These are phyloP conservation scores for Coregonus ussuriensis DNA, from an alignment of 2,797 vertebrate species.

Conservation along the genomic window DNA sequence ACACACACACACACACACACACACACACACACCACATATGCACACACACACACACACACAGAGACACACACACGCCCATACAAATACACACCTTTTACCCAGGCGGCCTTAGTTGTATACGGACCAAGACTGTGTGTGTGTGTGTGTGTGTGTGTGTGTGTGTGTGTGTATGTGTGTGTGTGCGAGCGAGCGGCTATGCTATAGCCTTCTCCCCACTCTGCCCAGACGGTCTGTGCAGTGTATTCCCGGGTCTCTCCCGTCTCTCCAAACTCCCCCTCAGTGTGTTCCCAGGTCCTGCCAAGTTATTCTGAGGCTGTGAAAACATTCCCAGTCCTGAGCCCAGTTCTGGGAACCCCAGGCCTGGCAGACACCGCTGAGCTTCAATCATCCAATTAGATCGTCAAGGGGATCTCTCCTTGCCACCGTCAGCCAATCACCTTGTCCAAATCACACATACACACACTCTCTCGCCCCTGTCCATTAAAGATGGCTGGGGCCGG, in stretches of 20 bases:
- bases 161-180: constrained; percentile 9
- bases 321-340: constrained; percentile 64
- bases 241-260: constrained; percentile 30
- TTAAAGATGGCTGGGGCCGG: constrained; percentile 78
- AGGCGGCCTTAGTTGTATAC: not conserved
- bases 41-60: constrained; percentile 25
- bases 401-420: constrained; percentile 75
- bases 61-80: constrained; percentile 12
- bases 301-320: constrained; percentile 71
- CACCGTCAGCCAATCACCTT: constrained; percentile 73
- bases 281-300: constrained; percentile 59
- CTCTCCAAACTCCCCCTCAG: constrained; percentile 48
- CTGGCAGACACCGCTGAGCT: constrained; percentile 59
- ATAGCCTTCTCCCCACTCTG: not conserved
- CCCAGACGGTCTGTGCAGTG: constrained; percentile 8
- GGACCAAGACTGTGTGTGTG: constrained; percentile 1
- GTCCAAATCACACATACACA: constrained; percentile 63
- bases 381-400: constrained; percentile 91
- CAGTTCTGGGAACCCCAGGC: constrained; percentile 58
- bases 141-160: constrained; percentile 9
- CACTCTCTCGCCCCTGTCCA: constrained; percentile 55
- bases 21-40: constrained; percentile 20
- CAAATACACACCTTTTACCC: not conserved
- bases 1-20: constrained; percentile 8
- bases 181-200: not conserved